These are phyloP conservation scores for Melanocharis versteri DNA, from an alignment of 2,113 vertebrate genomes.

Conservation along the genomic window DNA sequence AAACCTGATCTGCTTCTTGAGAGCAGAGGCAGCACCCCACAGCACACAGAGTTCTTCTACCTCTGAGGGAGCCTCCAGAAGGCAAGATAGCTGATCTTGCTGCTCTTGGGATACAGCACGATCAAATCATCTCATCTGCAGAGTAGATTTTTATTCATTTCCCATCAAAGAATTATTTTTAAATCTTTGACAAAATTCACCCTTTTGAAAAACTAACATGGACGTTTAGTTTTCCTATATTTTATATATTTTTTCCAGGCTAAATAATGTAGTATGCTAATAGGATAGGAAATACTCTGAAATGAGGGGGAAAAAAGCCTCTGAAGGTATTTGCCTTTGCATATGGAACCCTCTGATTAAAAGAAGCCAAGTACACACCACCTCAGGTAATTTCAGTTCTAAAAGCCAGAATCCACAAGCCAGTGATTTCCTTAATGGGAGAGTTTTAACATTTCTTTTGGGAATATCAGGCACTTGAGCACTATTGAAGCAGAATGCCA, in stretches of 20 bases:
- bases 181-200: neutral
- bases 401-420: neutral
- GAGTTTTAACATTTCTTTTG: constrained; percentile 32
- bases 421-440: constrained; percentile 15
- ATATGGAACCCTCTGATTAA: neutral
- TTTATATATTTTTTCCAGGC: neutral
- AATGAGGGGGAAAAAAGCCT: fast-evolving
- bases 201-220: neutral
- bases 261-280: neutral
- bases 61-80: neutral
- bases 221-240: fast-evolving
- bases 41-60: fast-evolving
- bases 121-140: neutral
- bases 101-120: neutral
- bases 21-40: neutral
- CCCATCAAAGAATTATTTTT: neutral
- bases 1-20: neutral
- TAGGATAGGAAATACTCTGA: neutral
- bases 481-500: constrained; percentile 27
- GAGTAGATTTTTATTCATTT: neutral
- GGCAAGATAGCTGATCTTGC: neutral
- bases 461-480: neutral
- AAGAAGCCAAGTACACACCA: neutral
- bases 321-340: neutral
- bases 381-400: neutral